These are phyloP conservation scores for Meles meles DNA, from an alignment of 2,113 vertebrate species.

Conservation along the genomic window DNA sequence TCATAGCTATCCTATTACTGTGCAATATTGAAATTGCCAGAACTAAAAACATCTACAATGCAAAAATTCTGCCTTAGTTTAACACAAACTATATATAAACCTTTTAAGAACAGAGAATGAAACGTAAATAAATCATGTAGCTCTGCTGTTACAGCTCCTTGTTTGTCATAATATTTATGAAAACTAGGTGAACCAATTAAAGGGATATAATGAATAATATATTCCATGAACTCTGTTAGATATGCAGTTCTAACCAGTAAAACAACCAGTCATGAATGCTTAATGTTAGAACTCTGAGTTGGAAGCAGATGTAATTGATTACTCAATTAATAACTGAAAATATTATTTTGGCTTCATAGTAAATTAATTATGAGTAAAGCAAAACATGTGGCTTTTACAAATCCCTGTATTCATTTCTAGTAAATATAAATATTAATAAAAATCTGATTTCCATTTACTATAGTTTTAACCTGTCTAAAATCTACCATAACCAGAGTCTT, in stretches of 20 bases:
- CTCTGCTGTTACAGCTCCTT: background rate
- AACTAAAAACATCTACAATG: slow-evolving; percentile 21
- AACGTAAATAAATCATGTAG: background rate
- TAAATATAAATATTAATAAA: background rate
- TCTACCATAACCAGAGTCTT: background rate
- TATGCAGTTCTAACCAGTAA: background rate
- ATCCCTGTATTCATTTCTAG: background rate
- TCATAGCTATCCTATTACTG: background rate
- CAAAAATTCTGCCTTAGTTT: slow-evolving; percentile 16
- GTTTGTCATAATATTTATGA: slow-evolving; percentile 3
- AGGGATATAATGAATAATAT: background rate
- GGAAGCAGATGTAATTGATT: background rate
- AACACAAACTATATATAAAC: background rate
- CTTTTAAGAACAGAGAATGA: background rate
- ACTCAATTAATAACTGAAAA: slow-evolving; percentile 49
- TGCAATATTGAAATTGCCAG: background rate
- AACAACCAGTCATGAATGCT: slow-evolving; percentile 10
- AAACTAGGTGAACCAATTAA: slow-evolving; percentile 33
- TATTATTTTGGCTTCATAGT: slow-evolving; percentile 14
- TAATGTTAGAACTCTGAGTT: background rate
- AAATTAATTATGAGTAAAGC: slow-evolving; percentile 8
- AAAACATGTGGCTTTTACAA: slow-evolving; percentile 14
- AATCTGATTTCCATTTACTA: slow-evolving; percentile 36
- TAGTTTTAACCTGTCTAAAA: background rate
- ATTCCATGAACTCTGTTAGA: background rate